Base-by-base conservation (phyloP, 2,888 invertebrate genomes). In the Hylaea fasciaria region DNA sequence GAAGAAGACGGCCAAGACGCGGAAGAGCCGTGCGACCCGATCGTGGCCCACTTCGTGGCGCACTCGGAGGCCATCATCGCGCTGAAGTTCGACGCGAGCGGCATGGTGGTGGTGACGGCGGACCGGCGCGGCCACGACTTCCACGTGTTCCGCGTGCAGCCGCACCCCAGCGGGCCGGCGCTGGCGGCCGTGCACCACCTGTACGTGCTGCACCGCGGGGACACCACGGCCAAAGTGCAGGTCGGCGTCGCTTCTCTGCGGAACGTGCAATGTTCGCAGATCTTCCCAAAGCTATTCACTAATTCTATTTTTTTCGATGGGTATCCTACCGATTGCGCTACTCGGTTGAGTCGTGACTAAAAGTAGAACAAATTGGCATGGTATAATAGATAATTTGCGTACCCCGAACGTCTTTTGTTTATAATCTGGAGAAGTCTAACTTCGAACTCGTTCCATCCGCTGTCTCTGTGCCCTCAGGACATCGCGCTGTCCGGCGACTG, bases 91-190 rank as follows among this genome's bases (percentile, higher is more conserved):
- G 98, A 99, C 87, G 95, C 96, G 46, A 97, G 97, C 55, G 99
- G 98, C 46, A 95, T 97, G 91, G 86, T 99, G 61, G 92, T 99
- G 44, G 93, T 98, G 69, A 98, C 98, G 0, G 98, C 98, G 0
- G 98, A 98, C 85, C 95, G 95, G 71, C 94, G 97, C 22, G 99
- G 98, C 0, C 98, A 98, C 80, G 97, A 98, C 82, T 99, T 99
- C 92, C 97, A 99, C 86, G 94, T 99, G 72, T 99, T 99, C 89
- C 94, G 97, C 60, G 95, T 99, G 71, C 97, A 98, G 80, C 97
- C 98, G 0, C 99, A 99, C 92, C 97, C 98, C 0, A 95, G 96
- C 50, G 97, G 97, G 0, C 95, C 98, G 10, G 94, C 96, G 17
- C 89, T 98, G 60, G 97, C 98, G 0, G 95, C 97, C 0, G 96